Percentiles rank a stretch among this genome's conserved stretches.
phyloP scores from a whole-genome alignment of 2,888 invertebrate genomes.

The Limenitis camilla region DNA sequence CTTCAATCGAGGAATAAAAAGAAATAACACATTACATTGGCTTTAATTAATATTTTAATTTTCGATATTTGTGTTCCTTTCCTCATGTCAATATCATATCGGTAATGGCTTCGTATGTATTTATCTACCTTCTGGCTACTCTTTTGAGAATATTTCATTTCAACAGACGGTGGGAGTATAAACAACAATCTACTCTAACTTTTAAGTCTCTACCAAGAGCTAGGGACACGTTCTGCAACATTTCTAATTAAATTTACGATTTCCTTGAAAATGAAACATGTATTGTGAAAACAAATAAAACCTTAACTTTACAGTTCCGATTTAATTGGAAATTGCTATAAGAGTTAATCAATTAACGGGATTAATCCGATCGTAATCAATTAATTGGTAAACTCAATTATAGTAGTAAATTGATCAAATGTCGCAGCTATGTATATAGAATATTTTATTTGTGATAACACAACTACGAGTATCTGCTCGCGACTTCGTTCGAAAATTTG shows the following conservation, averaged over 20 bases:
- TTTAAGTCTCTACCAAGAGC: slow-evolving; percentile 1
- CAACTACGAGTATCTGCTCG: too few relatives aligned
- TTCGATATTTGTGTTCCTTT: too few relatives aligned
- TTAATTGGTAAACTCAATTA: slow-evolving; percentile 12
- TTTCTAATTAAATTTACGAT: not conserved
- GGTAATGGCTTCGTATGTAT: too few relatives aligned
- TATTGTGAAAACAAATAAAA: not conserved
- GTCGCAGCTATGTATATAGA: not conserved
- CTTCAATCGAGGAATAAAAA: too few relatives aligned
- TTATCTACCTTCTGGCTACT: too few relatives aligned
- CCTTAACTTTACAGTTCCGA: not conserved
- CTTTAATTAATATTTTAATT: too few relatives aligned
- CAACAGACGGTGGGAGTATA: not conserved
- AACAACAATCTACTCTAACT: slow-evolving; percentile 2
- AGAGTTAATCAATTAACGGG: slow-evolving; percentile 7
- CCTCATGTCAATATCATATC: too few relatives aligned
- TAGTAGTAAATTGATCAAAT: not conserved
- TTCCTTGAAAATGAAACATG: not conserved
- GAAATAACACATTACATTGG: too few relatives aligned
- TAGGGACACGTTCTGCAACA: not conserved
- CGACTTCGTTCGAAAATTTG: too few relatives aligned
- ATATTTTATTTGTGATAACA: not conserved
- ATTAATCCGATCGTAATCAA: slow-evolving; percentile 10
- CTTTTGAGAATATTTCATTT: slow-evolving; percentile 1
- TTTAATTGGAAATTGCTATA: slow-evolving; percentile 8